A percentile compares a stretch with the other conserved stretches of the same genome.
Evolutionary conservation across 2,113 vertebrate genomes (phyloP).

Genomic region (Ciconia maguari): DNA sequence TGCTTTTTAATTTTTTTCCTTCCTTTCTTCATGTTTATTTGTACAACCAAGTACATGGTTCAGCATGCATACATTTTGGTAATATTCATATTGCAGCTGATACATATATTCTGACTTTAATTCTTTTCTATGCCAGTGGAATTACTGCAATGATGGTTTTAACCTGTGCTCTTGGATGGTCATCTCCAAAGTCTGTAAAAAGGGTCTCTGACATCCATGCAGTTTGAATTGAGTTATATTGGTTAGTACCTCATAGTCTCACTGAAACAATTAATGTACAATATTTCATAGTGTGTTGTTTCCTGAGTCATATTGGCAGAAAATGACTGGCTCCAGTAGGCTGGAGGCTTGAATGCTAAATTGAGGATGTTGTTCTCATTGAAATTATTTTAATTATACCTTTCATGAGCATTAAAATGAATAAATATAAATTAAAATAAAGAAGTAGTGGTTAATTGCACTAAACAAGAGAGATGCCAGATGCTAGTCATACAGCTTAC

Average conservation of each 20-base stretch:
- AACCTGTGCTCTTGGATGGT: background rate
- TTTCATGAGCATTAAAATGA: background rate
- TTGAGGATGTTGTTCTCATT: background rate
- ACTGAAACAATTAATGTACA: background rate
- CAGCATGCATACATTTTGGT: background rate
- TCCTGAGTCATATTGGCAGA: background rate
- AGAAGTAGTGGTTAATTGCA: background rate
- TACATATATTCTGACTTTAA: background rate
- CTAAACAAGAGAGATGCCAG: background rate
- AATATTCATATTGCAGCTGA: background rate
- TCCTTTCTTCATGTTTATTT: background rate
- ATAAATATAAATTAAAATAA: background rate
- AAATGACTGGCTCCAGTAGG: background rate
- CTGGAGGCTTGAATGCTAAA: background rate
- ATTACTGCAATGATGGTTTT: background rate
- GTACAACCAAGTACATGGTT: background rate
- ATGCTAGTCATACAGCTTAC: background rate
- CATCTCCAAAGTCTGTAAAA: background rate
- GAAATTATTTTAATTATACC: background rate
- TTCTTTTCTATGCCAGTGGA: background rate
- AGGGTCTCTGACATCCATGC: background rate
- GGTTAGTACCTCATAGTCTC: background rate
- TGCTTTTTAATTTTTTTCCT: rapidly evolving
- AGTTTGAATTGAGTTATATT: background rate
- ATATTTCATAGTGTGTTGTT: background rate